These are phyloP conservation scores for Limenitis camilla DNA, from an alignment of 2,888 invertebrate genomes.

Conservation along the genomic window DNA sequence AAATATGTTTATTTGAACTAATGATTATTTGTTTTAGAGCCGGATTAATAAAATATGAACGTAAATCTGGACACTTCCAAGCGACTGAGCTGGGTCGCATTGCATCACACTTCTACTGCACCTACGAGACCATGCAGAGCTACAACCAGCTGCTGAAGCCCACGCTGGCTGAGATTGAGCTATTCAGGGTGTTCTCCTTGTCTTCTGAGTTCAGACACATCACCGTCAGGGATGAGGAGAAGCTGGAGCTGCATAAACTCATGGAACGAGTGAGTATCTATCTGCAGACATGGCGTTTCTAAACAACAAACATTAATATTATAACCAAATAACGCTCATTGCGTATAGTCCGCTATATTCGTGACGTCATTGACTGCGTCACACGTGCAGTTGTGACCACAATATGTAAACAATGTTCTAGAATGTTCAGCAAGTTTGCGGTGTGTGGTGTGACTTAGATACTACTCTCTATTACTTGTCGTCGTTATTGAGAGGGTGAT, in stretches of 20 bases:
- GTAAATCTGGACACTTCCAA: constrained; percentile 90
- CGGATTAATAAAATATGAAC: constrained; percentile 95
- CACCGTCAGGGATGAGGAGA: constrained; percentile 96
- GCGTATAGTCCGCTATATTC: no score
- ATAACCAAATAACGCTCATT: no score
- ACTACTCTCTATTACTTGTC: no score
- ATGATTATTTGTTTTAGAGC: constrained; percentile 72
- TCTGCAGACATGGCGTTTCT: background rate
- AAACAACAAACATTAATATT: no score
- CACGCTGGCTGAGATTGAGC: constrained; percentile 96
- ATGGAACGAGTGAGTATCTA: constrained; percentile 72
- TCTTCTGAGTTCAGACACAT: constrained; percentile 96
- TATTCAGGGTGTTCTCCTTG: constrained; percentile 98
- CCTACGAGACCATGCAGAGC: constrained; percentile 92
- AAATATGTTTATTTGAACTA: background rate
- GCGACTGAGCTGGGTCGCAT: constrained; percentile 97
- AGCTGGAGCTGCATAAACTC: constrained; percentile 96
- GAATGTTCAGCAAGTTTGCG: no score
- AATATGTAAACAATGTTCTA: no score
- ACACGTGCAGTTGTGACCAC: no score
- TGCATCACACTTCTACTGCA: constrained; percentile 98
- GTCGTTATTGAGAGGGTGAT: no score
- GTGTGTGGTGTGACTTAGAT: no score
- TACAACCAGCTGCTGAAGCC: constrained; percentile 98
- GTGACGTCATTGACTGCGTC: no score